Base-by-base conservation (phyloP, 2,888 invertebrate species). In the Melanostoma scalare region DNA sequence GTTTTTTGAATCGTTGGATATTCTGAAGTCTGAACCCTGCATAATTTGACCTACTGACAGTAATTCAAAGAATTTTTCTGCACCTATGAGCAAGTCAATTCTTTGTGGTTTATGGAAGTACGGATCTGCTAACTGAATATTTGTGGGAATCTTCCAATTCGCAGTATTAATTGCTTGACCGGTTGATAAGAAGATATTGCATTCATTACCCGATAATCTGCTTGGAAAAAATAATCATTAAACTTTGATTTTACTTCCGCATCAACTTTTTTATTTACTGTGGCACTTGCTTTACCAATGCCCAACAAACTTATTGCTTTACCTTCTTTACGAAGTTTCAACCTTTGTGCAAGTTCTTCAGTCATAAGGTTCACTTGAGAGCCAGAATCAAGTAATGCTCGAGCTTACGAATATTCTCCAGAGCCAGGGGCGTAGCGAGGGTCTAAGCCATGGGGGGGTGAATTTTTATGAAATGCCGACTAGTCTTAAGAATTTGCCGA, bases 41-140 rank as follows among this genome's bases (percentile, higher is more conserved):
- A 1, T 20, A 20, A 20, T 20, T 20, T 20, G 20, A 20, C 20
- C 20, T 20, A 20, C 20, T 20, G 20, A 20, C 20, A 20, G 1
- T 20, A 20, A 20, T 20, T 20, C 20, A 20, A 20, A 20, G 20
- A 20, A 20, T 20, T 0, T 20, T 20, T 20, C 0, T 20, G 20
- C 20, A 20, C 20, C 20, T 20, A 20, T 20, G 20, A 20, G 20
- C 20, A 20, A 20, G 20, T 20, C 20, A 20, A 20, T 20, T 20
- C 20, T 20, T 20, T 20, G 20, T 20, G 20, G 20, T 20, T 20
- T 20, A 5, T 50, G 30, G 20, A 80, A 76, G 6, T 52, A 44
- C 35, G 80, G 76, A 75, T 80, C 80, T 10, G 76, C 76, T 30
- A 80, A 44, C 8, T 77, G 53, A 31, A 76, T 65, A 74, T 80